Percentiles rank a stretch among this genome's conserved stretches.
phyloP scores from a whole-genome alignment of 2,888 invertebrate genomes.

The Globia sparganii region DNA sequence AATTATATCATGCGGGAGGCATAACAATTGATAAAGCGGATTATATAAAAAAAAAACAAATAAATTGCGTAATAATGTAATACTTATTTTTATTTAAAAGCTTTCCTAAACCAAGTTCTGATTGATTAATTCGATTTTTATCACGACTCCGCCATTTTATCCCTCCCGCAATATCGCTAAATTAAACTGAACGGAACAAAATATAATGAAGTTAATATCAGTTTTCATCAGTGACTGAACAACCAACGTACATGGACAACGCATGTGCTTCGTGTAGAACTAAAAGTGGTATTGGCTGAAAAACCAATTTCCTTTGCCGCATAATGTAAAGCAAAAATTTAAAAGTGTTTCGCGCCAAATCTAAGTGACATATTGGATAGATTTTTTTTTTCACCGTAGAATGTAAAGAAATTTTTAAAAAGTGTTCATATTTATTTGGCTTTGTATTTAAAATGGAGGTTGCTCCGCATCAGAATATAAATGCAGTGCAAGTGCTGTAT shows the following conservation, averaged over 20 bases:
- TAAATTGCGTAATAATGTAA: not conserved
- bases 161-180: slow-evolving; percentile 39
- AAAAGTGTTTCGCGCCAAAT: slow-evolving; percentile 61
- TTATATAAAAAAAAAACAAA: not conserved
- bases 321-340: slow-evolving; percentile 47
- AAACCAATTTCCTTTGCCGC: slow-evolving; percentile 17
- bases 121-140: slow-evolving; percentile 9
- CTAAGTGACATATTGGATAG: slow-evolving; percentile 76
- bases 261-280: slow-evolving; percentile 66
- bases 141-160: slow-evolving; percentile 33
- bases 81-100: not conserved
- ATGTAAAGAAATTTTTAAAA: slow-evolving; percentile 40
- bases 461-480: slow-evolving; percentile 71
- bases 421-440: slow-evolving; percentile 7
- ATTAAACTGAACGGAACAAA: slow-evolving; percentile 49
- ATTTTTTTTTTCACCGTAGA: slow-evolving; percentile 5
- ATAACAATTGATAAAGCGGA: slow-evolving; percentile 13
- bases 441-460: slow-evolving; percentile 60
- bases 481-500: slow-evolving; percentile 83
- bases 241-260: slow-evolving; percentile 77
- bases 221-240: slow-evolving; percentile 58
- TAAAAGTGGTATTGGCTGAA: slow-evolving; percentile 83
- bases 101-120: not conserved
- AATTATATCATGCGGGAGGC: slow-evolving; percentile 10
- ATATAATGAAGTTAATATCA: slow-evolving; percentile 35